Conservation (phyloP, 2,888 invertebrate genomes). For the Oxytorus armatus region DNA sequence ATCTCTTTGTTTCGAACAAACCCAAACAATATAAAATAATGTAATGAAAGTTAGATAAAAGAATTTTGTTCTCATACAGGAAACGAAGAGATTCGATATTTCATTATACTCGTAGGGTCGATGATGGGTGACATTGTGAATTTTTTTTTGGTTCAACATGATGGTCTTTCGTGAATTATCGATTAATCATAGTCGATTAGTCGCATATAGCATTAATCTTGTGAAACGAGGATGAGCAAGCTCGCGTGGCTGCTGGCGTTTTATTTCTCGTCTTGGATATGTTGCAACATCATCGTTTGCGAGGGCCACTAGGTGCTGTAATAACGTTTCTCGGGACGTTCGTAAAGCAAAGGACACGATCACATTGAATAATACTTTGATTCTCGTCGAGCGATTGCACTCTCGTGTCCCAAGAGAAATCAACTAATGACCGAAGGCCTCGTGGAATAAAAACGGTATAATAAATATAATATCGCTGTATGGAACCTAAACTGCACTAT, state of each 20-base stretch:
- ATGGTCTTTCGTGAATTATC: background rate
- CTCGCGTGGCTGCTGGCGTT: slow-evolving; percentile 7
- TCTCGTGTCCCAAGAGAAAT: slow-evolving; percentile 52
- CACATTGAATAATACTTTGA: slow-evolving; percentile 59
- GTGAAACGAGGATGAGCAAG: slow-evolving; percentile 26
- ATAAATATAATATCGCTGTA: background rate
- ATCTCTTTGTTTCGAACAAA: too few relatives aligned
- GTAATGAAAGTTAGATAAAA: too few relatives aligned
- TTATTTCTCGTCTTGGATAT: slow-evolving; percentile 28
- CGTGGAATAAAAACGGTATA: slow-evolving; percentile 21
- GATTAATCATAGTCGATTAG: slow-evolving; percentile 37
- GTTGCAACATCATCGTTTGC: slow-evolving; percentile 42
- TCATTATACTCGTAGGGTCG: background rate
- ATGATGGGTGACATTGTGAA: background rate
- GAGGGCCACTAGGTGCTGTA: slow-evolving; percentile 49
- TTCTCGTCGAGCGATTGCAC: slow-evolving; percentile 36
- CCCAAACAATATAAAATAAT: too few relatives aligned
- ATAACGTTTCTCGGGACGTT: slow-evolving; percentile 30
- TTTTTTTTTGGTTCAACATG: background rate
- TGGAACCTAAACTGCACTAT: background rate
- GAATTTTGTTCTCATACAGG: background rate
- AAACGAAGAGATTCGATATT: background rate
- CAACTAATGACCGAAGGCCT: slow-evolving; percentile 45
- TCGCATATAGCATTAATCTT: slow-evolving; percentile 16
- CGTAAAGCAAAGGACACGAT: slow-evolving; percentile 47